phyloP scores from a whole-genome alignment of 2,888 invertebrate genomes.

The Agapostemon virescens region DNA sequence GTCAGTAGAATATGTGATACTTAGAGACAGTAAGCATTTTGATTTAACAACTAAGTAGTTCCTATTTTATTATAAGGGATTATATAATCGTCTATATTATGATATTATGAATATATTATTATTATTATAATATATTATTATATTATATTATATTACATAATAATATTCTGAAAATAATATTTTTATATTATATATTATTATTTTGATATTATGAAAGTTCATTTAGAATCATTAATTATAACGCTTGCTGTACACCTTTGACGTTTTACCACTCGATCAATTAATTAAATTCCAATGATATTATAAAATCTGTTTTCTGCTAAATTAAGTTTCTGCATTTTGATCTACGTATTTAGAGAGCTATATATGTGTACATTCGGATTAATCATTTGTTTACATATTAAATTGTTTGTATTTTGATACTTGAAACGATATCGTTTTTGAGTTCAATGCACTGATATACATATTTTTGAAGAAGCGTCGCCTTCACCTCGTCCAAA shows the following conservation, averaged over 20 bases:
- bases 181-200: too few species aligned
- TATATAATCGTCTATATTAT: background rate
- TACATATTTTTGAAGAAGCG: background rate
- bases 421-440: background rate
- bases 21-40: conserved; percentile 3
- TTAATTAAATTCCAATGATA: background rate
- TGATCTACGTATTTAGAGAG: too few species aligned
- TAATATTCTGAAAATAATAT: too few species aligned
- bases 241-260: background rate
- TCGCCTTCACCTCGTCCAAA: background rate
- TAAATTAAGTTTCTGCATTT: background rate
- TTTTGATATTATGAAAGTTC: too few species aligned
- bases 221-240: background rate
- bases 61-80: background rate
- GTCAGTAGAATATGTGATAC: conserved; percentile 30
- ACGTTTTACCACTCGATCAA: background rate
- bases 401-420: background rate
- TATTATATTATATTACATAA: too few species aligned
- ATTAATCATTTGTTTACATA: background rate
- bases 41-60: conserved; percentile 19
- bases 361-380: background rate
- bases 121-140: too few species aligned
- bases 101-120: background rate
- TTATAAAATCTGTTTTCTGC: background rate
- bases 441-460: background rate